These are phyloP conservation scores for Phylloscopus trochilus DNA, from an alignment of 2,113 vertebrate genomes.

Conservation along the genomic window DNA sequence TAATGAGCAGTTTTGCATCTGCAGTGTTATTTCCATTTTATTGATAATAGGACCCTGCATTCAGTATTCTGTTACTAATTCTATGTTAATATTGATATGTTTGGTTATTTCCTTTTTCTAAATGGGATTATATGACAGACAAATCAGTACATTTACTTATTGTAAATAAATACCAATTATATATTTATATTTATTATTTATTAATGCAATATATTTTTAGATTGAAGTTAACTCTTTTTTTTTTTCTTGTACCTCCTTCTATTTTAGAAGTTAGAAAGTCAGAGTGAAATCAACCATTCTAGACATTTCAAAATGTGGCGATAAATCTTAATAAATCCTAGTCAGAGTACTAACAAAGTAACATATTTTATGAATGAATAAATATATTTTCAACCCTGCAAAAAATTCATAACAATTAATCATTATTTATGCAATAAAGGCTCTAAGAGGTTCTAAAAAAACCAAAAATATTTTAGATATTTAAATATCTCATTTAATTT, in stretches of 20 bases:
- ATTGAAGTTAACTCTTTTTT: not conserved
- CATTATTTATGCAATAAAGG: not conserved
- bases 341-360: not conserved
- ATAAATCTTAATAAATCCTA: not conserved
- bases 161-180: not conserved
- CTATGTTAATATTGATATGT: not conserved
- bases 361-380: not conserved
- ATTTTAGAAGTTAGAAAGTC: not conserved
- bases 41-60: not conserved
- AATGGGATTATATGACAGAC: not conserved
- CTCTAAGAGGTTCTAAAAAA: not conserved
- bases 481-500: not conserved
- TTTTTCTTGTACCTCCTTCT: not conserved
- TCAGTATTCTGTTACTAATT: not conserved
- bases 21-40: not conserved
- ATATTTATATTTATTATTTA: not conserved
- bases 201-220: not conserved
- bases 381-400: not conserved
- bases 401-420: not conserved
- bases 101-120: not conserved
- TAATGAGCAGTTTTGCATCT: not conserved
- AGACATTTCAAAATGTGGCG: not conserved
- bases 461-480: not conserved
- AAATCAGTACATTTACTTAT: not conserved
- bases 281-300: not conserved